Evolutionary conservation across 2,797 vertebrate genomes (phyloP), one percentile per base, ranked within the genome.

Genomic region (Enteromius radiatus): DNA sequence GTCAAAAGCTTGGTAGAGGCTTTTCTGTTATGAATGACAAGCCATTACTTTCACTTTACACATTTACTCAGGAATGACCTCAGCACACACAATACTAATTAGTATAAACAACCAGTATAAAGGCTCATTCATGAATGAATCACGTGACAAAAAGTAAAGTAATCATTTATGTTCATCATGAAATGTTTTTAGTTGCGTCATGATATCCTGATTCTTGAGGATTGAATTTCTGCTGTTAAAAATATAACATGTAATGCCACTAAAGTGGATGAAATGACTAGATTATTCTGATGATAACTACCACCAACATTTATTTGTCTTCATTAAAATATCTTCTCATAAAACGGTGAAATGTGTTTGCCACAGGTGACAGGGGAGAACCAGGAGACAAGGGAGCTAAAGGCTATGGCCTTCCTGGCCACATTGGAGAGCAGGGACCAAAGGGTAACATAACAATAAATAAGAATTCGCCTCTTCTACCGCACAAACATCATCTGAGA

Each of bases 301-400:
- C 4, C 23, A 59, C 38, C n/a, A 69, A 41, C 31, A 26, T 59
- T 6, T 59, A 26, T 56, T 26, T 41, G 6, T 12, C 31, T 74
- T 63, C n/a, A 45, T 71, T 54, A 19, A 80, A 31, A 80, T 56
- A 14, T 9, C 10, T 56, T 8, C 56, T 78, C 28, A 33, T 59
- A 43, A 43, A 43, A 43, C 12, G 41, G 31, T 86, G 47, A n/a
- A 71, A 64, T 23, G 86, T 86, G 90, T 68, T 90, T 90, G 26
- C 80, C 78, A 84, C 91, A 96, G 94, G 94, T 85, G 84, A 94
- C 76, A 49, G 28, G 81, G 91, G 92, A 89, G 93, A 95, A 19
- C 89, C 84, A 75, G 92, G 94, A 82, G 93, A 93, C 88, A 91
- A 92, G 90, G 91, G 91, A 84, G 65, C 84, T 73, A 94, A 90